These are phyloP conservation scores for Uropetala carovei DNA, from an alignment of 2,888 invertebrate genomes.

Conservation along the genomic window DNA sequence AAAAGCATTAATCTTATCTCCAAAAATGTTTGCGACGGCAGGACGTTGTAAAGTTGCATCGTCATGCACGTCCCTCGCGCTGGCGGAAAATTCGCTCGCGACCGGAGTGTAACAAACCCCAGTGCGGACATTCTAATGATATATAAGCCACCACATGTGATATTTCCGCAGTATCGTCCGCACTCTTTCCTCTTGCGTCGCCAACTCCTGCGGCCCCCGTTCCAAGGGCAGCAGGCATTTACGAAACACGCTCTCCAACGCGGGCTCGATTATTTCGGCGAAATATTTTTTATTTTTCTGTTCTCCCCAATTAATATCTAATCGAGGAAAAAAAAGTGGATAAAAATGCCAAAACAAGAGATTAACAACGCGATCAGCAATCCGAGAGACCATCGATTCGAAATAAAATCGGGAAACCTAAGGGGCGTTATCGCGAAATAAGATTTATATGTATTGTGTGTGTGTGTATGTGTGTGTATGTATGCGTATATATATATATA, in stretches of 20 bases:
- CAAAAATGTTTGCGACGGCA: background rate
- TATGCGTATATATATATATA: too few relatives aligned
- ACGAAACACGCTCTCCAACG: background rate
- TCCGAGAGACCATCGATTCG: too few relatives aligned
- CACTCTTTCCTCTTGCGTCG: background rate
- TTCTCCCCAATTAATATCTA: too few relatives aligned
- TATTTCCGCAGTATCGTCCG: slow-evolving; percentile 4
- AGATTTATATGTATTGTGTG: too few relatives aligned
- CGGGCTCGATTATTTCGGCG: too few relatives aligned
- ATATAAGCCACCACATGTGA: slow-evolving; percentile 16
- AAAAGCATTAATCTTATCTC: slow-evolving; percentile 9
- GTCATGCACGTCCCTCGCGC: background rate
- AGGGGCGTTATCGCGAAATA: too few relatives aligned
- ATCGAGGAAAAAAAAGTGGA: too few relatives aligned
- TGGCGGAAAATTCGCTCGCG: background rate
- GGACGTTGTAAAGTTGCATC: background rate
- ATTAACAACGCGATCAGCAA: too few relatives aligned
- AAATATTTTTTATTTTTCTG: too few relatives aligned
- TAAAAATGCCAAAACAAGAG: too few relatives aligned
- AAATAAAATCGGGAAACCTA: too few relatives aligned
- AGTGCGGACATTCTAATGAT: slow-evolving; percentile 31
- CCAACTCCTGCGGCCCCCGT: background rate
- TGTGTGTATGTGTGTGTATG: too few relatives aligned
- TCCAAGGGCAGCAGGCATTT: background rate
- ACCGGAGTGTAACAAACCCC: background rate